Base-by-base conservation (phyloP, 2,797 vertebrate species). In the Sebastes miniatus region DNA sequence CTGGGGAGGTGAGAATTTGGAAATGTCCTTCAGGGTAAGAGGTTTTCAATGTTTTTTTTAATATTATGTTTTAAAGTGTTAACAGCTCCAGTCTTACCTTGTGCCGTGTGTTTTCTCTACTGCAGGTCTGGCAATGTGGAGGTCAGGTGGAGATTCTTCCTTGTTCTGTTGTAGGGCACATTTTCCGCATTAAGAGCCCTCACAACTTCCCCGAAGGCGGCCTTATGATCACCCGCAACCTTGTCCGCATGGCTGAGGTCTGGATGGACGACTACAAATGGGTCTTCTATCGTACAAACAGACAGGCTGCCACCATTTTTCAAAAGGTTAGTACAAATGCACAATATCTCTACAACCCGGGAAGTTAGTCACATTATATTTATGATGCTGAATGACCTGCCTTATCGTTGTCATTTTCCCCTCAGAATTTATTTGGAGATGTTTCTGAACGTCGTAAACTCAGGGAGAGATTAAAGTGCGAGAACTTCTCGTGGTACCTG, bases 11-110 rank as follows among this genome's bases (percentile, higher is more conserved):
- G 97, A 97, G 83, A 98, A 97, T n/a, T 94, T 97, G 91, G 97
- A 97, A 87, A 97, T 97, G 96, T 97, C 97, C 71, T 97, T 97
- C 90, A 96, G 97, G 95, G 96, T 97, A 92, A 96, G 95, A 87
- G 7, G 24, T 25, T 18, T 59, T n/a, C 8, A n/a, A 2, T 29
- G 8, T 32, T 63, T 59, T 54, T 27, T 4, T 34, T 36, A 0
- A 36, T 5, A 34, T 50, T 13, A 32, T 70, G 14, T 31, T 68
- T 62, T 34, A 62, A 43, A 14, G 1, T 3, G 31, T 16, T 16
- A 47, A 3, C 2, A 65, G 14, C 10, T 65, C 3, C 10, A 43
- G 24, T 29, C 47, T 27, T 32, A 18, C 27, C 24, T 36, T 63
- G 16, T 47, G 10, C n/a, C 66, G 13, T 70, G 16, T 52, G 5